These are phyloP conservation scores for Melanotaenia duboulayi DNA, from an alignment of 2,113 vertebrate species.

Conservation along the genomic window DNA sequence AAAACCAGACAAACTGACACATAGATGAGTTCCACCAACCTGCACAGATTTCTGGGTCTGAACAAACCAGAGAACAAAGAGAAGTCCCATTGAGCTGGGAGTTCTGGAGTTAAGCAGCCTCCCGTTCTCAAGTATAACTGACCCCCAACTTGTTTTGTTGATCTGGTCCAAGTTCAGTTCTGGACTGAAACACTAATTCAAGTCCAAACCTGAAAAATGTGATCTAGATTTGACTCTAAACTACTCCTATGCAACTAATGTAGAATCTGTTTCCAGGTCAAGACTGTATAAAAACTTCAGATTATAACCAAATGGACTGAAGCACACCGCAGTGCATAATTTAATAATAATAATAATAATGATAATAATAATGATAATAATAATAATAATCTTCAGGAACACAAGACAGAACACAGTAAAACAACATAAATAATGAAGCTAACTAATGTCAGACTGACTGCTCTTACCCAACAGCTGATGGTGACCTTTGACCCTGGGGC, in stretches of 20 bases:
- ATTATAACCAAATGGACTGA: background rate
- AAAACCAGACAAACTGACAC: background rate
- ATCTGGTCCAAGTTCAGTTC: background rate
- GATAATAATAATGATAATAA: slow-evolving; percentile 5
- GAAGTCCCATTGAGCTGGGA: background rate
- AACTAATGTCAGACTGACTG: slow-evolving; percentile 58
- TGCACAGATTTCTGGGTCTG: background rate
- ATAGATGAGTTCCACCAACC: background rate
- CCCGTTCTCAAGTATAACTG: background rate
- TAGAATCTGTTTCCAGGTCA: slow-evolving; percentile 8
- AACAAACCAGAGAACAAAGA: too few species aligned
- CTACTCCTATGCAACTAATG: background rate
- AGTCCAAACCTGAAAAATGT: background rate
- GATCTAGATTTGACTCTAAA: background rate
- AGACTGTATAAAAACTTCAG: slow-evolving; percentile 1
- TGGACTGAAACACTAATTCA: background rate
- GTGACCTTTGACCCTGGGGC: slow-evolving; percentile 74
- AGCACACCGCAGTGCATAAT: background rate
- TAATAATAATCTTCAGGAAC: slow-evolving; percentile 13
- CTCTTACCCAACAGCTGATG: slow-evolving; percentile 76
- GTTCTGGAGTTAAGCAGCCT: background rate
- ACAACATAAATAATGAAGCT: slow-evolving; percentile 53
- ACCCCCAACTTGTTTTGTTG: background rate
- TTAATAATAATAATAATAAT: background rate
- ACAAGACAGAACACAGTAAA: slow-evolving; percentile 47